Percentiles rank a stretch among this genome's conserved stretches.
phyloP scores from a whole-genome alignment of 2,797 vertebrate species.

The Fratercula arctica region DNA sequence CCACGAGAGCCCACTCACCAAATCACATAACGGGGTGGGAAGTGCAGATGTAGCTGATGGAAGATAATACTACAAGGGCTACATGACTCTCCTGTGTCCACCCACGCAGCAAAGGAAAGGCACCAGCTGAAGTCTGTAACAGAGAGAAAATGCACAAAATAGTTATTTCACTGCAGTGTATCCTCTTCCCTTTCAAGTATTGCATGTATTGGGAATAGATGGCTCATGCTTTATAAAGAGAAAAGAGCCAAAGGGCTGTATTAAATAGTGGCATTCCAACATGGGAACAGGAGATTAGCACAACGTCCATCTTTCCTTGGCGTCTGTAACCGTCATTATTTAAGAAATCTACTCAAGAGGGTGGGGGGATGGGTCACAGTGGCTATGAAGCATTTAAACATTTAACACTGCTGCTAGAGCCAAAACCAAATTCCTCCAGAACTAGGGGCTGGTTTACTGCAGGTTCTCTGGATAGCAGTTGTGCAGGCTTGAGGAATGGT shows the following conservation, averaged over 20 bases:
- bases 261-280: not conserved
- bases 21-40: not conserved
- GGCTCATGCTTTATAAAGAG: not conserved
- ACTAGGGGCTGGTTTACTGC: not conserved
- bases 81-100: rapidly evolving
- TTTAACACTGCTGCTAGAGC: not conserved
- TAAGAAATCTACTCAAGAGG: not conserved
- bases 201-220: not conserved
- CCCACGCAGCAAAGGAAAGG: not conserved
- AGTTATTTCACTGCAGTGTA: rapidly evolving
- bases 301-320: not conserved
- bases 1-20: rapidly evolving
- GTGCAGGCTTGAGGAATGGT: not conserved
- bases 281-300: not conserved
- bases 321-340: not conserved
- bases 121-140: not conserved
- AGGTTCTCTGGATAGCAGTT: not conserved
- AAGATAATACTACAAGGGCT: not conserved
- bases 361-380: rapidly evolving
- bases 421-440: not conserved
- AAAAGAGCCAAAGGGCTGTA: not conserved
- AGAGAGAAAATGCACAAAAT: not conserved
- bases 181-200: not conserved
- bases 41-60: not conserved
- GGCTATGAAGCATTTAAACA: not conserved